These are phyloP conservation scores for Clavelina lepadiformis DNA, from an alignment of 23 tunicate genomes.

Conservation along the genomic window DNA sequence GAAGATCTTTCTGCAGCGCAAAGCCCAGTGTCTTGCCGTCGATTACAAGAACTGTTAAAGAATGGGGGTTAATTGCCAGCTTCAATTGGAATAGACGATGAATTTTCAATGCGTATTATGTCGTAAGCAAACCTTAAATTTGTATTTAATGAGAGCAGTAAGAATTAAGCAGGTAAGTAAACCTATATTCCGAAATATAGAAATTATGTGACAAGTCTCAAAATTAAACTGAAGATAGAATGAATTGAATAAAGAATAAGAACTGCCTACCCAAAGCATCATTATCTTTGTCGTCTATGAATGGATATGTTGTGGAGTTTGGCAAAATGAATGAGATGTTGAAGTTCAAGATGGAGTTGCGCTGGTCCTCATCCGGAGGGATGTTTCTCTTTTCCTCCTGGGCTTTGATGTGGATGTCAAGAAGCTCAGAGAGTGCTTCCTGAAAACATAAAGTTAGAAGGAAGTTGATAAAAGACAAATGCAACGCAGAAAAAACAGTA, in stretches of 20 bases:
- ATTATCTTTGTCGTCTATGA: conserved; percentile 40
- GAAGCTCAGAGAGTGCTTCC: conserved; percentile 47
- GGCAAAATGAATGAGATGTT: conserved; percentile 40
- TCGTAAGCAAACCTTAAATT: neutral
- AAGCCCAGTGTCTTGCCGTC: conserved; percentile 82
- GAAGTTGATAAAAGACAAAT: too few relatives aligned
- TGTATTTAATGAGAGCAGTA: neutral
- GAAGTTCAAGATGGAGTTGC: conserved; percentile 28
- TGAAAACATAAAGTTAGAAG: conserved; percentile 1
- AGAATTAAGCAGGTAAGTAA: too few relatives aligned
- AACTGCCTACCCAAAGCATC: conserved; percentile 80
- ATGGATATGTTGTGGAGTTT: conserved; percentile 41
- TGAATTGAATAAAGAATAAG: too few relatives aligned
- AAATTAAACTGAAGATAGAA: too few relatives aligned
- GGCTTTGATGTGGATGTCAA: conserved; percentile 44
- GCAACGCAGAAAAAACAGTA: too few relatives aligned
- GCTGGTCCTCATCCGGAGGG: conserved; percentile 28
- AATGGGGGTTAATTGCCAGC: neutral
- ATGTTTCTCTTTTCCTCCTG: conserved; percentile 51
- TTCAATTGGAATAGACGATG: neutral
- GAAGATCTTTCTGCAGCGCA: conserved; percentile 76
- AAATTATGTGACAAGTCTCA: too few relatives aligned
- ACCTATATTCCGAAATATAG: too few relatives aligned
- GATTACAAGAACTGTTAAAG: conserved; percentile 74
- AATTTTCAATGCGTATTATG: neutral